A percentile compares a stretch with the other conserved stretches of the same genome.
These are phyloP conservation scores for Dynastes maya DNA, from an alignment of 2,888 invertebrate genomes.

Conservation along the genomic window DNA sequence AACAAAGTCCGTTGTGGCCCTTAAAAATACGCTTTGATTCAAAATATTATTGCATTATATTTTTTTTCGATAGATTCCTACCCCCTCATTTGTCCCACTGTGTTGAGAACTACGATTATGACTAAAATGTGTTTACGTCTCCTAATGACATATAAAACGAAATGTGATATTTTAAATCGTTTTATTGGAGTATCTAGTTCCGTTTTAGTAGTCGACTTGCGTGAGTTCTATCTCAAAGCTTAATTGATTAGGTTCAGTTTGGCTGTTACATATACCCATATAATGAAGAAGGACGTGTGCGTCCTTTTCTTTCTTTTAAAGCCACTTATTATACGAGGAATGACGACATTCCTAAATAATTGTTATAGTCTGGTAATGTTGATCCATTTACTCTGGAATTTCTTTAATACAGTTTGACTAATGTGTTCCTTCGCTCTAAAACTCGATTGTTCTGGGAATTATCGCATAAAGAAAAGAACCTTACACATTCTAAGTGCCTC, in stretches of 20 bases:
- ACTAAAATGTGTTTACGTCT: too few species aligned
- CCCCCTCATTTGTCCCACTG: too few species aligned
- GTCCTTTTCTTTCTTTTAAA: background rate
- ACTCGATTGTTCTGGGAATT: background rate
- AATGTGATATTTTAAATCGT: too few species aligned
- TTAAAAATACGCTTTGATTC: too few species aligned
- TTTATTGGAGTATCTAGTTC: too few species aligned
- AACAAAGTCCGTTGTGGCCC: too few species aligned
- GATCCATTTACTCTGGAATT: constrained; percentile 9
- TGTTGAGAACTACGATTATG: too few species aligned
- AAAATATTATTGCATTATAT: too few species aligned
- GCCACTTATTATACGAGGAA: background rate
- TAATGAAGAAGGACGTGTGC: background rate
- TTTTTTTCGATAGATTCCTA: too few species aligned
- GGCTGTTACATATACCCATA: background rate
- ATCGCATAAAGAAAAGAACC: background rate
- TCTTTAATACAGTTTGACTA: background rate
- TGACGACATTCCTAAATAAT: constrained; percentile 13
- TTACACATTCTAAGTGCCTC: background rate
- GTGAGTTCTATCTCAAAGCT: background rate
- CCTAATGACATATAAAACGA: too few species aligned
- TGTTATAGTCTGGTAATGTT: constrained; percentile 15
- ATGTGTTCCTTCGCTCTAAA: background rate
- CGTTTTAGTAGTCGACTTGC: background rate
- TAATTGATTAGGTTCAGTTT: background rate